phyloP scores from a whole-genome alignment of 2,113 vertebrate genomes.

The Rattus rattus region DNA sequence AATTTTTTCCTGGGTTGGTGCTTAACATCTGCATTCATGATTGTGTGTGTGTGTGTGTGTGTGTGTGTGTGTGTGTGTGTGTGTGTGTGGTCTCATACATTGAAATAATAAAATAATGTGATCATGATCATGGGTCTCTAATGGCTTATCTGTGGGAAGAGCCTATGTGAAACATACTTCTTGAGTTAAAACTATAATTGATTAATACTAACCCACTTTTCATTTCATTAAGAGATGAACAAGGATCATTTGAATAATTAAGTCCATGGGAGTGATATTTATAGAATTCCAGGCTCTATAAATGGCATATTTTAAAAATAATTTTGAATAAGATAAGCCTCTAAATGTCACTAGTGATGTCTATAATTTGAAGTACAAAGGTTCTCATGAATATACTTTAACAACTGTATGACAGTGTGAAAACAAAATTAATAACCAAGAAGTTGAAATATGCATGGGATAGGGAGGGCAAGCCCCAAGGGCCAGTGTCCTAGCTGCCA shows the following conservation, averaged over 20 bases:
- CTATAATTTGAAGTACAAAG: background rate
- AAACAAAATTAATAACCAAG: background rate
- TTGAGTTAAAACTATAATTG: slow-evolving; percentile 47
- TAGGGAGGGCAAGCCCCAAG: too few species aligned
- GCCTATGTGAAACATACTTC: background rate
- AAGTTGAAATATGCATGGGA: background rate
- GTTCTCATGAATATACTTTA: background rate
- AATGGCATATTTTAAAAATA: background rate
- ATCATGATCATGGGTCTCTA: background rate
- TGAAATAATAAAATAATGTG: slow-evolving; percentile 43
- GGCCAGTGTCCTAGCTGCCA: background rate
- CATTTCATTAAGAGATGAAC: background rate
- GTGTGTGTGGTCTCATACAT: background rate
- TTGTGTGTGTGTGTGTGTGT: background rate
- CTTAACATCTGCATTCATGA: background rate
- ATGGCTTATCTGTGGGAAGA: background rate
- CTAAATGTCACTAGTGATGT: background rate
- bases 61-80: background rate
- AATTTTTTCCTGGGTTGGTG: background rate
- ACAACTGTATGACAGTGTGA: background rate
- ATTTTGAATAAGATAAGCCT: background rate
- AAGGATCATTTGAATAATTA: slow-evolving; percentile 63
- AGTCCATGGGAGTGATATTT: background rate
- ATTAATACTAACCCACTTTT: background rate
- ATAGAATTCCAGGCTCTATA: background rate